Evolutionary conservation across 1,140 invertebrate genomes (phyloP).

Genomic region (Zelostemma sp.): DNA sequence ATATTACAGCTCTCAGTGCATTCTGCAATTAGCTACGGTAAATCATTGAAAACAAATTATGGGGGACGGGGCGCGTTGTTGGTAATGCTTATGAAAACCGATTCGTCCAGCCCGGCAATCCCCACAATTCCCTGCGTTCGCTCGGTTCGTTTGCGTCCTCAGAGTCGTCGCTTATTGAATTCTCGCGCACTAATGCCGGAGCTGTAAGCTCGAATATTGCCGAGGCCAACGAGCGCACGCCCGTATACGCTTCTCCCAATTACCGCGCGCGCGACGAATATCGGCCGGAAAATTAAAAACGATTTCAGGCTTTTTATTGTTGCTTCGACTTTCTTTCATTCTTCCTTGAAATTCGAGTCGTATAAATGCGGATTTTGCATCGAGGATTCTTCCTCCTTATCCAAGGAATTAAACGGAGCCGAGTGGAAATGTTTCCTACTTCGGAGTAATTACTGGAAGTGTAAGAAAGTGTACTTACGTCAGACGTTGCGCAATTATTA

Average conservation of each 20-base stretch:
- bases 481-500: too few species aligned
- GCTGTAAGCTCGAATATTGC: slow-evolving; percentile 48
- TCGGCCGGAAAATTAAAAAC: slow-evolving; percentile 39
- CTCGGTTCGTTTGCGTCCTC: slow-evolving; percentile 37
- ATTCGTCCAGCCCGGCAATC: slow-evolving; percentile 45
- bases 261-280: slow-evolving; percentile 44
- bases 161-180: slow-evolving; percentile 49
- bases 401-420: too few species aligned
- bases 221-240: slow-evolving; percentile 37
- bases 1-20: slow-evolving; percentile 69
- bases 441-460: too few species aligned
- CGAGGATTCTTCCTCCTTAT: too few species aligned
- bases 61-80: slow-evolving; percentile 51
- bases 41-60: slow-evolving; percentile 72
- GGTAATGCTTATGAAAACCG: slow-evolving; percentile 50
- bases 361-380: too few species aligned
- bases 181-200: slow-evolving; percentile 49
- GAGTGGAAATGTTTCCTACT: too few species aligned
- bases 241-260: slow-evolving; percentile 39
- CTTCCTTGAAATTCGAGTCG: not conserved
- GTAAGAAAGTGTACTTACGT: too few species aligned
- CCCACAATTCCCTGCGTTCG: slow-evolving; percentile 19
- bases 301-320: slow-evolving; percentile 24
- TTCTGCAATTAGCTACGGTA: slow-evolving; percentile 71
- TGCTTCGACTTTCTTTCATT: not conserved